A percentile compares a stretch with the other conserved stretches of the same genome.
Evolutionary conservation across 2,888 invertebrate species (phyloP).

Genomic region (Escarpia spicata): DNA sequence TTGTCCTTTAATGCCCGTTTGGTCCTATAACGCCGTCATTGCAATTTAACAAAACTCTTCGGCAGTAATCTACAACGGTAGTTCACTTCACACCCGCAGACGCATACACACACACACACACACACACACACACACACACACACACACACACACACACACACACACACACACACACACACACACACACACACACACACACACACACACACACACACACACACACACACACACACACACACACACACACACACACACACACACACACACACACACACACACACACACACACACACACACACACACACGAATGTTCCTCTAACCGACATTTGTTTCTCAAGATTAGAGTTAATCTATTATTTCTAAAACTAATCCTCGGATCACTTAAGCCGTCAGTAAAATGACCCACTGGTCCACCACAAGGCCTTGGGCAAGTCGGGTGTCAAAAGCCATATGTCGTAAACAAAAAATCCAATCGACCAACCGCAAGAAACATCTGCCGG

Average conservation of each 20-base stretch:
- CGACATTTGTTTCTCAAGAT: not conserved
- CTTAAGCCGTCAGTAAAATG: not conserved
- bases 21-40: too few species aligned
- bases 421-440: not conserved
- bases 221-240: not conserved
- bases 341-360: not conserved
- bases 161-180: not conserved
- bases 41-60: too few species aligned
- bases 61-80: too few species aligned
- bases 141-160: not conserved
- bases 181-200: not conserved
- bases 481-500: conserved; percentile 5
- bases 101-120: too few species aligned
- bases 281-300: not conserved
- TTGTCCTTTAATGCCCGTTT: too few species aligned
- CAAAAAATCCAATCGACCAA: conserved; percentile 6
- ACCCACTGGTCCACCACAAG: not conserved
- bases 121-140: not conserved
- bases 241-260: not conserved
- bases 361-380: not conserved
- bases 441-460: not conserved
- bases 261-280: not conserved
- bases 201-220: not conserved
- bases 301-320: not conserved
- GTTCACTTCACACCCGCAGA: too few species aligned